phyloP scores from a whole-genome alignment of 2,797 vertebrate species.

The Gymnothorax reevesii region DNA sequence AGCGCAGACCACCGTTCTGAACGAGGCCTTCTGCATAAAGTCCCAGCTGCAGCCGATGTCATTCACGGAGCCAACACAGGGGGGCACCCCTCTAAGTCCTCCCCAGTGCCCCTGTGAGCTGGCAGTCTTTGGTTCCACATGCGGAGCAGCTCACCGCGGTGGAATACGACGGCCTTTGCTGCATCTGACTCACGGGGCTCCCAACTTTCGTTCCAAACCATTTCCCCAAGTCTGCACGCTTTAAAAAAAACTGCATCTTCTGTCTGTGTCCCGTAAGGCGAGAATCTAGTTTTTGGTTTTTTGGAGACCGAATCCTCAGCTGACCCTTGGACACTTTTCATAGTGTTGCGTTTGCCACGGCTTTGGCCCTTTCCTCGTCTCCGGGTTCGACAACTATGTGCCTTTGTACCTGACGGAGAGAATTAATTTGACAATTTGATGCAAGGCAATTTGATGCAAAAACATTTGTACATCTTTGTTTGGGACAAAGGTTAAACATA shows the following conservation, averaged over 20 bases:
- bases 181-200: neutral
- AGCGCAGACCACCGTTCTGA: neutral
- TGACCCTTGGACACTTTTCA: conserved; percentile 21
- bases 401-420: conserved; percentile 67
- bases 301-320: conserved; percentile 13
- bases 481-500: neutral
- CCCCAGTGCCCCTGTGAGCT: conserved; percentile 48
- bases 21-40: neutral
- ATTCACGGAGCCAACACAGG: conserved; percentile 1
- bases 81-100: neutral
- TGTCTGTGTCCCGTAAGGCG: conserved; percentile 30
- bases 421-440: neutral
- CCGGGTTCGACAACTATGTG: conserved; percentile 59
- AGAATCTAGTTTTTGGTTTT: conserved; percentile 27
- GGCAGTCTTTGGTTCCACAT: conserved; percentile 62
- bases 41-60: neutral
- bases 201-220: neutral
- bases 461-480: neutral
- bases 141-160: conserved; percentile 55
- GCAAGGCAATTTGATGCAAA: too few species aligned
- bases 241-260: neutral
- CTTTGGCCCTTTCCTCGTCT: neutral
- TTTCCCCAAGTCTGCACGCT: neutral
- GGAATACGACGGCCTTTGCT: neutral
- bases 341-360: conserved; percentile 24